Conservation (phyloP, 1,140 invertebrate species). For the Arion vulgaris region DNA sequence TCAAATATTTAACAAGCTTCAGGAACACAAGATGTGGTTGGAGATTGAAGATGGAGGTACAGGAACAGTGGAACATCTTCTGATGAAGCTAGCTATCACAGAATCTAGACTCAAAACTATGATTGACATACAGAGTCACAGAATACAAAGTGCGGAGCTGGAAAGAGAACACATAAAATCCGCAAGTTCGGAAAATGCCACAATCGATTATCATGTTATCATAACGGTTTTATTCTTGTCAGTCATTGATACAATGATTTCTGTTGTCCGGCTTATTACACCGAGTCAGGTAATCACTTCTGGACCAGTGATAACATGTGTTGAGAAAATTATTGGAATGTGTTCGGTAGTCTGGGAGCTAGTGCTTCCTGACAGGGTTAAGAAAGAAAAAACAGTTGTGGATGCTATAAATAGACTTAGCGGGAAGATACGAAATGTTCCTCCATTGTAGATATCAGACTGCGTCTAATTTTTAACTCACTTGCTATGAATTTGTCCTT, state of each 20-base stretch:
- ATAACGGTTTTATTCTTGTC: neutral
- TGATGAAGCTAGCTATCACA: neutral
- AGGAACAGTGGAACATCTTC: neutral
- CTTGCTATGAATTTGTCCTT: too few relatives aligned
- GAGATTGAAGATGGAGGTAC: conserved; percentile 2
- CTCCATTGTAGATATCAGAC: too few relatives aligned
- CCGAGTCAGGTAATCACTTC: neutral
- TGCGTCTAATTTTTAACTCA: too few relatives aligned
- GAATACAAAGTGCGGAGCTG: too few relatives aligned
- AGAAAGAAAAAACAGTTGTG: neutral
- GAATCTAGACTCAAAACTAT: neutral
- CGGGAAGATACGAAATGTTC: too few relatives aligned
- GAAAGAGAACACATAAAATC: neutral
- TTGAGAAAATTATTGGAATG: neutral
- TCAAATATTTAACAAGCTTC: neutral
- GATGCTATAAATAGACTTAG: too few relatives aligned
- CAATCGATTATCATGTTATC: neutral
- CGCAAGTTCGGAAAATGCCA: neutral
- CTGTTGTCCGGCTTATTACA: neutral
- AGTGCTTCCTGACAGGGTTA: neutral
- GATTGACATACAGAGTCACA: neutral
- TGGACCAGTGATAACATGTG: neutral
- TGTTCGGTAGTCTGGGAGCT: neutral
- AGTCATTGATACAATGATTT: neutral
- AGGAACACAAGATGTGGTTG: neutral